Base-by-base conservation (phyloP, 2,888 invertebrate species). In the Orthosia cruda region DNA sequence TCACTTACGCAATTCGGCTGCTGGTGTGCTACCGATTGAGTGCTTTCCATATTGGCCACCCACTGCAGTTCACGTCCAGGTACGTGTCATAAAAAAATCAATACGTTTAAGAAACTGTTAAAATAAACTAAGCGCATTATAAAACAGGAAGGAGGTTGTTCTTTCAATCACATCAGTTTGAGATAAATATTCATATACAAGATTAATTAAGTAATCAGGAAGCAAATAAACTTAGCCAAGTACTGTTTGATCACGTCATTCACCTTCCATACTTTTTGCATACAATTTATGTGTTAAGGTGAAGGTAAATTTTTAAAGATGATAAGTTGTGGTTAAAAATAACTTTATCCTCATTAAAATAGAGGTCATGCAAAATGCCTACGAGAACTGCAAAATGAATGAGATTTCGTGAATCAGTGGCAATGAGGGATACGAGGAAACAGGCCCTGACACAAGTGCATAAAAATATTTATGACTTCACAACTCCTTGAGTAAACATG, bases 381-480 rank as follows among this genome's bases (percentile, higher is more conserved):
- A 74, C 69, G 49, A 66, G 40, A 65, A 70, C 75, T 66, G 67
- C 75, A 80, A 32, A 32, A 68, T 78, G 69, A 80, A 86, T 77
- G 74, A 78, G 70, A 81, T 80, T 86, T 84, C 70, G 71, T 87
- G 85, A 85, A 79, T 87, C 87, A 87, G 89, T 88, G 91, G 88
- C 90, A 90, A 89, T 90, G 89, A 89, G 79, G 85, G 85, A 63
- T 93, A 91, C 92, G 76, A 74, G 87, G 91, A 92, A 93, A 65
- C 75, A 84, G 89, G 77, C 93, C 93, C 87, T 94, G 93, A 93
- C 93, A 91, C 87, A 88, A 90, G 87, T 81, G 72, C 79, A 84
- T 82, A 85, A 84, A 88, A 86, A 88, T 89, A 87, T 87, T 75
- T 71, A 85, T 89, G 88, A 88, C 86, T 84, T 87, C 89, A 88